Conservation (phyloP, 2,113 vertebrate genomes). For the Amblyornis subalaris region DNA sequence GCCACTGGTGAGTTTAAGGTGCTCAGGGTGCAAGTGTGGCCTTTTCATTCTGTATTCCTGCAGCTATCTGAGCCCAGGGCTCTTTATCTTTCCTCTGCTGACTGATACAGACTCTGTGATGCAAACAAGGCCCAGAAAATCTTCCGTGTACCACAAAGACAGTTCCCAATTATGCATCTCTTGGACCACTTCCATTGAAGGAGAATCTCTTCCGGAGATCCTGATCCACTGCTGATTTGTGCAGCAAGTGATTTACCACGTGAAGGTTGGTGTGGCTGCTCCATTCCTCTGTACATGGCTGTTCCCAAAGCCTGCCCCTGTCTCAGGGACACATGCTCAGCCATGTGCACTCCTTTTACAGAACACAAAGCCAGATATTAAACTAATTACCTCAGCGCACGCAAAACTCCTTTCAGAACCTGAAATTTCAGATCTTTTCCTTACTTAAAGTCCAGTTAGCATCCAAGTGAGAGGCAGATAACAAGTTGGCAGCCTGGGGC, state of each 20-base stretch:
- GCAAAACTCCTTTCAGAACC: not conserved
- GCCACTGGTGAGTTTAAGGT: not conserved
- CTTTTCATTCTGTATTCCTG: not conserved
- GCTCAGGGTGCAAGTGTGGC: not conserved
- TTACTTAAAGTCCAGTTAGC: not conserved
- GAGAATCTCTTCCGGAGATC: not conserved
- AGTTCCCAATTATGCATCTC: not conserved
- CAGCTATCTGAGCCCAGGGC: fast-evolving
- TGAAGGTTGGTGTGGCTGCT: not conserved
- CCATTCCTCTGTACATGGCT: not conserved
- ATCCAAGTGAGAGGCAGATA: not conserved
- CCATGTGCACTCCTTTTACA: fast-evolving
- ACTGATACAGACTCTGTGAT: not conserved
- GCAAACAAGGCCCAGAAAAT: not conserved
- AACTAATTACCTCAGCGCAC: not conserved
- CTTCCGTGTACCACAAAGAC: not conserved
- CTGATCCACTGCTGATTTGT: not conserved
- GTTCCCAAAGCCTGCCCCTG: not conserved
- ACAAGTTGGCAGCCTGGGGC: not conserved
- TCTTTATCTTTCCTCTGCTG: not conserved
- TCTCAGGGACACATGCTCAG: not conserved
- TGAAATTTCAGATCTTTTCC: not conserved
- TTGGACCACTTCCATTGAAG: not conserved
- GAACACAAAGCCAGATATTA: not conserved
- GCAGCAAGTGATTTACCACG: not conserved